Percentiles rank a stretch among this genome's conserved stretches.
Conservation (phyloP, 2,888 invertebrate species). For the Hyppa rectilinea region DNA sequence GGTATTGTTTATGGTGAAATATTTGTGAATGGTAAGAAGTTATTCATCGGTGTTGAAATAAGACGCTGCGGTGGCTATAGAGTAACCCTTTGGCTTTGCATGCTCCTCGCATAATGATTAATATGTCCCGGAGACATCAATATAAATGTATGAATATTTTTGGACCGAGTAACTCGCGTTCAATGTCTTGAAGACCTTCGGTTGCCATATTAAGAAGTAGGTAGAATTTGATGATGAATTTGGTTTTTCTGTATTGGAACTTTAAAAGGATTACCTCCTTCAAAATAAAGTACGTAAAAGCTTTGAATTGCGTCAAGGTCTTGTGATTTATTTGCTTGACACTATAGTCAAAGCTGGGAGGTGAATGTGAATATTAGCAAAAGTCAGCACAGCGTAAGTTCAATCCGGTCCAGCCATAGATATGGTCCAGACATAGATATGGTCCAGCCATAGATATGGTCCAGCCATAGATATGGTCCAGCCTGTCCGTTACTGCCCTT, state of each 20-base stretch:
- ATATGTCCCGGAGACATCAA: slow-evolving; percentile 57
- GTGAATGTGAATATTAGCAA: not conserved
- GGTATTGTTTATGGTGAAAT: slow-evolving; percentile 24
- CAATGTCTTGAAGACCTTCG: slow-evolving; percentile 50
- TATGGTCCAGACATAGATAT: too few relatives aligned
- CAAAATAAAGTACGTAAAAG: not conserved
- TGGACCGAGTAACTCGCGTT: slow-evolving; percentile 49
- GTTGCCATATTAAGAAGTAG: slow-evolving; percentile 21
- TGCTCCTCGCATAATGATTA: slow-evolving; percentile 70
- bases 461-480: too few relatives aligned
- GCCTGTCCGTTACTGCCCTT: too few relatives aligned
- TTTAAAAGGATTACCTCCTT: slow-evolving; percentile 25
- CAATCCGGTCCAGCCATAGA: too few relatives aligned
- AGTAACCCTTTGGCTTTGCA: slow-evolving; percentile 67
- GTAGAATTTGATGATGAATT: slow-evolving; percentile 26
- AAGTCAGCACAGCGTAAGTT: too few relatives aligned
- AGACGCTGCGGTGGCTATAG: slow-evolving; percentile 69
- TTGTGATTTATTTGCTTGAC: not conserved
- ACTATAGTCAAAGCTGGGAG: not conserved
- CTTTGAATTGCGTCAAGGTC: not conserved
- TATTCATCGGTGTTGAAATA: slow-evolving; percentile 76
- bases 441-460: too few relatives aligned
- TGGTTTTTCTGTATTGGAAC: slow-evolving; percentile 13
- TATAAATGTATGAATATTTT: slow-evolving; percentile 58
- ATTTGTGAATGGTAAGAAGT: slow-evolving; percentile 64